Conservation (phyloP, 2,113 vertebrate genomes). For the Petroica traversi region DNA sequence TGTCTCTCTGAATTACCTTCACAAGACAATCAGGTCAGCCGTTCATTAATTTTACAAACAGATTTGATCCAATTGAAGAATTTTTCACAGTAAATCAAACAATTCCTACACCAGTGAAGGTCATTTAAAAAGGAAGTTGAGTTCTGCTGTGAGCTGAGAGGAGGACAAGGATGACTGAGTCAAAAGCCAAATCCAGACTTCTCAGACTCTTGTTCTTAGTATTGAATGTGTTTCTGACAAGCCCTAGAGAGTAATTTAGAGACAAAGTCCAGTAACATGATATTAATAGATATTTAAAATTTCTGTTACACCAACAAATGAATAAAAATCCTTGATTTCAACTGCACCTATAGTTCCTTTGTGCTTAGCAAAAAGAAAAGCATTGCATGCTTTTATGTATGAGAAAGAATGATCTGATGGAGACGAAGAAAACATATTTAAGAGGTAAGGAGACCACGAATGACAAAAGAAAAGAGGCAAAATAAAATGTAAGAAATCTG, state of each 20-base stretch:
- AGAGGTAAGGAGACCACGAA: not conserved
- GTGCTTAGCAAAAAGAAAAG: not conserved
- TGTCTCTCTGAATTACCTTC: conserved; percentile 31
- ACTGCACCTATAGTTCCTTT: not conserved
- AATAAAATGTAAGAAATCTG: not conserved
- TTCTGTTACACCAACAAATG: not conserved
- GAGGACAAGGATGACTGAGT: not conserved
- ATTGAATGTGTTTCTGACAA: not conserved
- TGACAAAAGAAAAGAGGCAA: not conserved
- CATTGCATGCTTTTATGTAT: not conserved
- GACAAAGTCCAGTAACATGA: not conserved
- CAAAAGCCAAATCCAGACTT: not conserved
- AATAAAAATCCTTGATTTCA: conserved; percentile 7
- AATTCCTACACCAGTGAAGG: not conserved
- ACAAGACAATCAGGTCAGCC: conserved; percentile 22
- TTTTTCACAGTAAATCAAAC: conserved; percentile 32
- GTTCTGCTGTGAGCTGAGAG: not conserved
- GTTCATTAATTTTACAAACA: conserved; percentile 63
- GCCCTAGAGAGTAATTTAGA: not conserved
- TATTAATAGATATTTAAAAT: not conserved
- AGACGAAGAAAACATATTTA: not conserved
- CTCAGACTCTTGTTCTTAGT: not conserved
- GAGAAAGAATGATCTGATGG: not conserved
- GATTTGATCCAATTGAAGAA: not conserved
- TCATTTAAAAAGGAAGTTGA: not conserved